These are phyloP conservation scores for Argynnis bischoffii DNA, from an alignment of 2,888 invertebrate genomes.

Conservation along the genomic window DNA sequence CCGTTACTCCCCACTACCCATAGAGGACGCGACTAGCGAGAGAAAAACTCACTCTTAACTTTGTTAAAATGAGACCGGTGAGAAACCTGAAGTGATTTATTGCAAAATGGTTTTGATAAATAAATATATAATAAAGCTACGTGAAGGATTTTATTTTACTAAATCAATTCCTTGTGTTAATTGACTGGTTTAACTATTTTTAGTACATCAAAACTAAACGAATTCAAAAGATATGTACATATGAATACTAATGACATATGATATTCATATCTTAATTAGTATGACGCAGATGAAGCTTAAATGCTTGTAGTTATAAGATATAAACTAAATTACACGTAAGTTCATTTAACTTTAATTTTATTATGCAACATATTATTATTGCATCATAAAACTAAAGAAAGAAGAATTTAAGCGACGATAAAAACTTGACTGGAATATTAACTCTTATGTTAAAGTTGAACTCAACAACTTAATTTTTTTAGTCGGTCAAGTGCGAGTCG, in stretches of 20 bases:
- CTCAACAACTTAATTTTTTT: neutral
- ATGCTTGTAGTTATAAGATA: no score
- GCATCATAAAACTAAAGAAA: no score
- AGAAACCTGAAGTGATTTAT: constrained; percentile 64
- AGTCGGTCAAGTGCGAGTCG: no score
- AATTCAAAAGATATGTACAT: no score
- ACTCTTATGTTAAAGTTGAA: constrained; percentile 8
- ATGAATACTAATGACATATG: no score
- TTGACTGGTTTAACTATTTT: no score
- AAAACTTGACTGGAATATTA: constrained; percentile 4
- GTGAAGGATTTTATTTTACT: neutral
- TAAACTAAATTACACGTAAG: no score
- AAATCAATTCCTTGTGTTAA: neutral
- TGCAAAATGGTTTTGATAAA: constrained; percentile 70
- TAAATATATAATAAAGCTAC: constrained; percentile 38
- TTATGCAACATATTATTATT: no score
- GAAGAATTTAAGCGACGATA: neutral
- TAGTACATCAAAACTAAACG: no score
- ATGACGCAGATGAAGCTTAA: no score
- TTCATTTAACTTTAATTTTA: no score
- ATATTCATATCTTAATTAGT: no score
- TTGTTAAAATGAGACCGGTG: constrained; percentile 68
- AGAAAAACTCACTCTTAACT: constrained; percentile 72
- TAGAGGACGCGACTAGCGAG: constrained; percentile 63
- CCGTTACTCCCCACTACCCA: constrained; percentile 64